These are phyloP conservation scores for Metacarcinus magister DNA, from an alignment of 2,888 invertebrate genomes.

Conservation along the genomic window DNA sequence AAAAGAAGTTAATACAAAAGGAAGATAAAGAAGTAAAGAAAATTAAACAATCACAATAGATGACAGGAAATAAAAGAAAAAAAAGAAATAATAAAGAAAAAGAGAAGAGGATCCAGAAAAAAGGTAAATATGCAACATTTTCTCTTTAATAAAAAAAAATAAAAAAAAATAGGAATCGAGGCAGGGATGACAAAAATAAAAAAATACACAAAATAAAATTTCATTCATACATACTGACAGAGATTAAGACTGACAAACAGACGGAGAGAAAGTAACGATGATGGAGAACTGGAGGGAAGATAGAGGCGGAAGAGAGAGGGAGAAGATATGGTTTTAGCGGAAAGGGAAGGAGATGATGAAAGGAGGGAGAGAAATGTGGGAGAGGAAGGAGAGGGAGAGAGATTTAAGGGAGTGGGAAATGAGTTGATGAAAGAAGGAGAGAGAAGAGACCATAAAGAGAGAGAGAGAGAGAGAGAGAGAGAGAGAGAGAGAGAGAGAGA, in stretches of 20 bases:
- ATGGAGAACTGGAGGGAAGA: not conserved
- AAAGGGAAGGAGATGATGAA: not conserved
- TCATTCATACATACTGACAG: not conserved
- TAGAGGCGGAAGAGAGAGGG: not conserved
- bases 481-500: conserved; percentile 26
- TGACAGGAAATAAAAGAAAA: not conserved
- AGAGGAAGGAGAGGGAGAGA: conserved; percentile 26
- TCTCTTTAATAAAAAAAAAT: no score
- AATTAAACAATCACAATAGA: not conserved
- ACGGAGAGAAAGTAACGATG: not conserved
- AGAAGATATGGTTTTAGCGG: not conserved
- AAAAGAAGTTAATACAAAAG: no score
- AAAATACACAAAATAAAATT: not conserved
- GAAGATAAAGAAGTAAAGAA: no score
- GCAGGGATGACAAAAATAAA: not conserved
- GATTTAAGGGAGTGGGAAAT: conserved; percentile 12
- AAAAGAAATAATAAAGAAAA: not conserved
- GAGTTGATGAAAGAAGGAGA: not conserved
- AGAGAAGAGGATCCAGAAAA: not conserved
- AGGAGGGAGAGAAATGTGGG: not conserved
- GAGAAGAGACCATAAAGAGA: no score
- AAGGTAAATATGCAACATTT: not conserved
- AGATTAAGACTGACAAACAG: not conserved
- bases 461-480: not conserved
- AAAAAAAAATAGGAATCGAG: no score